phyloP scores from a whole-genome alignment of 2,797 vertebrate species.

The Notamacropus eugenii region DNA sequence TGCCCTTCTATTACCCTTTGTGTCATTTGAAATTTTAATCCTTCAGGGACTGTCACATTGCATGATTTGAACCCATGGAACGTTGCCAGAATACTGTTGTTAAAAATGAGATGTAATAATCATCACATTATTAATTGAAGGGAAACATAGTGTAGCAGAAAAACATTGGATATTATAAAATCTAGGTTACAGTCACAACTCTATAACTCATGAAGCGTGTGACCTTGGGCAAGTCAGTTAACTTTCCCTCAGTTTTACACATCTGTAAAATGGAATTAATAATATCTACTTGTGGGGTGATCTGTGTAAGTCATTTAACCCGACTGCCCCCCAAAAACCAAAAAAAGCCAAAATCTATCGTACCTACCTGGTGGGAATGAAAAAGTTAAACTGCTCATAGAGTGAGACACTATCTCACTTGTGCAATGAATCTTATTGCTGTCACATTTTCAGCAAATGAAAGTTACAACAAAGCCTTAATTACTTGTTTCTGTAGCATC shows the following conservation, averaged over 20 bases:
- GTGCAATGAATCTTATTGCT: not conserved
- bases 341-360: too few species aligned
- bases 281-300: not conserved
- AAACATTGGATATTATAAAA: not conserved
- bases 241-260: not conserved
- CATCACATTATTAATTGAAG: not conserved
- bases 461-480: not conserved
- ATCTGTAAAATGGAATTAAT: not conserved
- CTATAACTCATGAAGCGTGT: not conserved
- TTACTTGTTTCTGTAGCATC: accelerated
- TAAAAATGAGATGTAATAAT: not conserved
- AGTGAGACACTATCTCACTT: accelerated
- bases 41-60: not conserved
- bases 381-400: not conserved
- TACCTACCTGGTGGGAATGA: not conserved
- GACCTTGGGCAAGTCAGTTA: not conserved
- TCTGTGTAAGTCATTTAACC: not conserved
- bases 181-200: not conserved
- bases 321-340: too few species aligned
- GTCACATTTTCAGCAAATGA: not conserved
- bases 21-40: not conserved
- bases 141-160: not conserved
- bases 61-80: not conserved
- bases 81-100: not conserved
- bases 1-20: not conserved